Evolutionary conservation across 1,140 invertebrate genomes (phyloP), one percentile per base, ranked within the genome.

Genomic region (Cherax quadricarinatus): DNA sequence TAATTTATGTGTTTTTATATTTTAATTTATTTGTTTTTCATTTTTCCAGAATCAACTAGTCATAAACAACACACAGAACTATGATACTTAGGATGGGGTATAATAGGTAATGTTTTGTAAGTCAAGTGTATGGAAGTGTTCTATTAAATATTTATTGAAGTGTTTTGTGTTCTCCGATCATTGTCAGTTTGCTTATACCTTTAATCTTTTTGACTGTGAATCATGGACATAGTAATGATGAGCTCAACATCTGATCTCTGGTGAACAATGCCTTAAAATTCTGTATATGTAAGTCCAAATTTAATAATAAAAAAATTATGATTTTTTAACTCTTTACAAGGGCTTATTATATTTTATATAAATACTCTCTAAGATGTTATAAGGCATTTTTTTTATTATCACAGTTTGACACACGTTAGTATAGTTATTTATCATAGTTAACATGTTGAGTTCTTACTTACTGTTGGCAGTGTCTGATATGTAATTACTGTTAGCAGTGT

Each of bases 101-200:
- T 81, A n/a, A 5, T 80, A 66, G 51, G 70, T 83, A 78, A 90
- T 30, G 80, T 90, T 90, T 90, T 90, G 88, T 90, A 90, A 90
- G 81, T 90, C 51, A 87, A 53, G 84, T 73, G 51, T 87, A 78
- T 87, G 24, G 62, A 49, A 30, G 78, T 90, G 88, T 81, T 48
- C 21, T 60, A 24, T 84, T 10, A 57, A 53, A 75, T 84, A 90
- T 90, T 90, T 90, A 90, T 90, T 60, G 75, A 75, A 30, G 18
- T 62, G 78, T 88, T 5, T 62, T 60, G 18, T 80, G 73, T 88
- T 88, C 41, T 75, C 70, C 24, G 12, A 18, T 70, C 12, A 21
- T 18, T 5, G 5, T 70, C 18, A 18, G 66, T 18, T 70, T 62
- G 82, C 24, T 9, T 41, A 14, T 62, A 41, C 12, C 10, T 9